A percentile compares a stretch with the other conserved stretches of the same genome.
phyloP scores from a whole-genome alignment of 2,888 invertebrate genomes.

The Malthinus seriepunctatus region DNA sequence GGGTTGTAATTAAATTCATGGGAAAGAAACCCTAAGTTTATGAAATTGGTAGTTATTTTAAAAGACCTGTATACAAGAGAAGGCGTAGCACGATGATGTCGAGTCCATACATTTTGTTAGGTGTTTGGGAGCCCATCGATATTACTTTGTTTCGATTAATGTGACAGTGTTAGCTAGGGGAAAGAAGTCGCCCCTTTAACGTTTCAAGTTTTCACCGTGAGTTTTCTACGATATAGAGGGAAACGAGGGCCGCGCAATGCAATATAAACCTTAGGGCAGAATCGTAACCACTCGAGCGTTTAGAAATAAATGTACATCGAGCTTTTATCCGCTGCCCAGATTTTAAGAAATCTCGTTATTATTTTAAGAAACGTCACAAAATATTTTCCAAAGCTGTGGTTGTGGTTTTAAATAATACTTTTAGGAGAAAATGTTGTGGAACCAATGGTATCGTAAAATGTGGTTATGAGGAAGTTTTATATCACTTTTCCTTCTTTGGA shows the following conservation, averaged over 20 bases:
- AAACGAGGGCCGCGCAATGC: slow-evolving; percentile 34
- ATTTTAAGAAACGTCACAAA: slow-evolving; percentile 6
- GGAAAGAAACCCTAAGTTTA: slow-evolving; percentile 9
- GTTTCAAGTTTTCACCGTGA: slow-evolving; percentile 39
- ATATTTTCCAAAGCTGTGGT: neutral
- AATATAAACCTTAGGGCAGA: slow-evolving; percentile 28
- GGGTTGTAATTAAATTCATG: neutral
- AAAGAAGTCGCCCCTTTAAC: slow-evolving; percentile 31
- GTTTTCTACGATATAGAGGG: slow-evolving; percentile 31
- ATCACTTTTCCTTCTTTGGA: neutral
- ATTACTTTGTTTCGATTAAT: slow-evolving; percentile 49
- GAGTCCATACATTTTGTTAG: slow-evolving; percentile 39
- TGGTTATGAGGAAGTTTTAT: neutral
- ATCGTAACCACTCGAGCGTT: slow-evolving; percentile 34
- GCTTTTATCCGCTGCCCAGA: slow-evolving; percentile 1
- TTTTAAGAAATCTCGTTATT: slow-evolving; percentile 2
- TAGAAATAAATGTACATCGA: slow-evolving; percentile 30
- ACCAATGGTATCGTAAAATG: neutral
- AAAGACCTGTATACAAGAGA: slow-evolving; percentile 20
- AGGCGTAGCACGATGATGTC: slow-evolving; percentile 29
- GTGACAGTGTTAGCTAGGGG: slow-evolving; percentile 45
- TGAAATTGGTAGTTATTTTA: slow-evolving; percentile 29
- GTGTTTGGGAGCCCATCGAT: slow-evolving; percentile 45
- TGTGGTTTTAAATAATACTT: neutral
- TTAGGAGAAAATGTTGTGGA: slow-evolving; percentile 2